Evolutionary conservation across 1,140 invertebrate species (phyloP).

Genomic region (Gryon sp.): DNA sequence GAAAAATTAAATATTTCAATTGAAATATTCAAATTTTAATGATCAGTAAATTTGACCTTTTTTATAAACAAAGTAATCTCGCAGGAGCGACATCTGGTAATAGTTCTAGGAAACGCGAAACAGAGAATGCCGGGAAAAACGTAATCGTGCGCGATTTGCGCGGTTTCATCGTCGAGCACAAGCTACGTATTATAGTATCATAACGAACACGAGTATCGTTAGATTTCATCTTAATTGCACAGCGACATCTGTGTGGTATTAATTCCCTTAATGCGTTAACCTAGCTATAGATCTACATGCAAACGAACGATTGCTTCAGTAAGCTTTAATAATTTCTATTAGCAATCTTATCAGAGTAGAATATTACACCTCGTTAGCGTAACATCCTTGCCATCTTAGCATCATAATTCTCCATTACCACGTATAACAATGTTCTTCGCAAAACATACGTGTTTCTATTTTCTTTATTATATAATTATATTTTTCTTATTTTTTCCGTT

Average conservation of each 20-base stretch:
- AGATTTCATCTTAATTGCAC: slow-evolving; percentile 35
- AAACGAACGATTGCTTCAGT: not conserved
- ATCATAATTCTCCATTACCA: slow-evolving; percentile 25
- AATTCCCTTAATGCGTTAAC: slow-evolving; percentile 45
- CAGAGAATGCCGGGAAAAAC: not conserved
- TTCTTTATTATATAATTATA: too few relatives aligned
- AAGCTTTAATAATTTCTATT: slow-evolving; percentile 23
- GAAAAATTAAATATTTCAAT: too few relatives aligned
- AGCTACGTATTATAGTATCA: slow-evolving; percentile 33
- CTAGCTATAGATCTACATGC: slow-evolving; percentile 22
- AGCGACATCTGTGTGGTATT: slow-evolving; percentile 33
- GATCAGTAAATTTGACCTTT: slow-evolving; percentile 17
- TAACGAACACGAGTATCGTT: slow-evolving; percentile 41
- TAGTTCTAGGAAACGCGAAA: slow-evolving; percentile 4
- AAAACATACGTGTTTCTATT: too few relatives aligned
- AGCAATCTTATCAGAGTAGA: slow-evolving; percentile 15
- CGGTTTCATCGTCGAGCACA: slow-evolving; percentile 33
- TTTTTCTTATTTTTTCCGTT: too few relatives aligned
- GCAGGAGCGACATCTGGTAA: slow-evolving; percentile 23
- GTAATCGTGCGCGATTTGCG: slow-evolving; percentile 25
- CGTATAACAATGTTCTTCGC: too few relatives aligned
- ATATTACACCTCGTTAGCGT: slow-evolving; percentile 21
- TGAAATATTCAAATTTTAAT: too few relatives aligned
- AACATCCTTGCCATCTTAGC: slow-evolving; percentile 1
- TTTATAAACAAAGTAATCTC: slow-evolving; percentile 11